Evolutionary conservation across 2,888 invertebrate species (phyloP).

Genomic region (Tetrapedia diversipes): DNA sequence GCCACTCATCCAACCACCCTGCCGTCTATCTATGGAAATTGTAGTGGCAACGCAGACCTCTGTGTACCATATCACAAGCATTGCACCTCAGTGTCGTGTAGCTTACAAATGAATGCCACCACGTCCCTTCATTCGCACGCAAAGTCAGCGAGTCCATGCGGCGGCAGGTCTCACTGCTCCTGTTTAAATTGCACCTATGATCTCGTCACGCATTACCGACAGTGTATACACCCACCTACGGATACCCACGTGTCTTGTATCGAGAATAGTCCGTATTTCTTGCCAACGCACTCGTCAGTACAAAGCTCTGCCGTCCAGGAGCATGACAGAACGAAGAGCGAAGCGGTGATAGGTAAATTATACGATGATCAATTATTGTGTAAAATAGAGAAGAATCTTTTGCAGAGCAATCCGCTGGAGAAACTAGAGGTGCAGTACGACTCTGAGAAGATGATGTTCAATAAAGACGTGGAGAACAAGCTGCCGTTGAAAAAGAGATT

Average conservation of each 20-base stretch:
- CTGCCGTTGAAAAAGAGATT: constrained; percentile 79
- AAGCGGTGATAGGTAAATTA: constrained; percentile 67
- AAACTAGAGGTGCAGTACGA: constrained; percentile 64
- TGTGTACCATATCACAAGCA: constrained; percentile 76
- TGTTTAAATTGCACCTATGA: constrained; percentile 75
- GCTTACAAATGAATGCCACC: constrained; percentile 69
- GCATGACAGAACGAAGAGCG: constrained; percentile 63
- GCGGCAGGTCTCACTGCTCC: constrained; percentile 68
- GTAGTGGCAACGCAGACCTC: constrained; percentile 69
- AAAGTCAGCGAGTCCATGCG: constrained; percentile 53
- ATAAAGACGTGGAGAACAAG: constrained; percentile 71
- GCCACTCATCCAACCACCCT: constrained; percentile 61
- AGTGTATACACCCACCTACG: constrained; percentile 73
- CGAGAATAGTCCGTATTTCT: constrained; percentile 74
- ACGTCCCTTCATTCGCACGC: constrained; percentile 64
- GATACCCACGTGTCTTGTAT: constrained; percentile 70
- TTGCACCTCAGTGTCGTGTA: constrained; percentile 72
- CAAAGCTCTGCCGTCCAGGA: constrained; percentile 71
- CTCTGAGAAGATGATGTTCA: constrained; percentile 64
- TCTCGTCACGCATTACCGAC: constrained; percentile 73
- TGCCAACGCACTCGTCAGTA: constrained; percentile 70
- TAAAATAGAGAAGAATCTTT: constrained; percentile 68
- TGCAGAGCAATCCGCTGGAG: constrained; percentile 63
- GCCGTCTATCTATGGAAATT: constrained; percentile 70
- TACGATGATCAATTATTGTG: constrained; percentile 72